Base-by-base conservation (phyloP, 2,113 vertebrate species). In the Amia ocellicauda region DNA sequence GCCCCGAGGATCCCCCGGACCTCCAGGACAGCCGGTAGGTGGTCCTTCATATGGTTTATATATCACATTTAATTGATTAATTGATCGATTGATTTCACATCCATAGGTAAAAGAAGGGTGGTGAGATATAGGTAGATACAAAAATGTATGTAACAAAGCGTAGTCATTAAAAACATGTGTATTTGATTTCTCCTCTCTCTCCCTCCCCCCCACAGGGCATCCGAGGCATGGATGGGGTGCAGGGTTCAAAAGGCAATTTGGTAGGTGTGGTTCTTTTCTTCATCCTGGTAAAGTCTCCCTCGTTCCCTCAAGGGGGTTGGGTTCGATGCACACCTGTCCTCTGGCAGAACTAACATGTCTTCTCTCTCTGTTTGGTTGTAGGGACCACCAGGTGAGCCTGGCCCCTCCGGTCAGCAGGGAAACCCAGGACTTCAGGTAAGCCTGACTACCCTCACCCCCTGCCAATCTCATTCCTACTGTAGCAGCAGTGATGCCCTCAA, bases 351-450 rank as follows among this genome's bases (percentile, higher is more conserved):
- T 36, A 7, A 9, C 11, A 45, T n/a, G 43, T 3, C 16, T n/a
- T 3, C 16, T 1, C 3, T 14, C 4, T 47, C 16, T 47, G 43
- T 47, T 3, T 14, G 13, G 13, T 24, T 9, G 49, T 40, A 97
- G 94, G 95, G 95, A 42, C 88, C 86, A 54, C 69, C 77, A 1
- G 94, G 95, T 78, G 93, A 97, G 40, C 73, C 88, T 0, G 95
- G 95, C 1, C 86, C 94, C 8, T 83, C 86, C 0, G 95, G 95
- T 55, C 95, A 98, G 67, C 95, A 96, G 67, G 95, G 95, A 50
- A 94, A 90, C 67, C 93, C 93, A 0, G 94, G 95, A 27, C 71
- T 79, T 1, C 93, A 96, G 88, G 95, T 98, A 81, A n/a, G 13
- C 43, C 14, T 17, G 8, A 3, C n/a, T 47, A n/a, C 43, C 43